Evolutionary conservation across 2,113 vertebrate genomes (phyloP).

Genomic region (Bombycilla garrulus): DNA sequence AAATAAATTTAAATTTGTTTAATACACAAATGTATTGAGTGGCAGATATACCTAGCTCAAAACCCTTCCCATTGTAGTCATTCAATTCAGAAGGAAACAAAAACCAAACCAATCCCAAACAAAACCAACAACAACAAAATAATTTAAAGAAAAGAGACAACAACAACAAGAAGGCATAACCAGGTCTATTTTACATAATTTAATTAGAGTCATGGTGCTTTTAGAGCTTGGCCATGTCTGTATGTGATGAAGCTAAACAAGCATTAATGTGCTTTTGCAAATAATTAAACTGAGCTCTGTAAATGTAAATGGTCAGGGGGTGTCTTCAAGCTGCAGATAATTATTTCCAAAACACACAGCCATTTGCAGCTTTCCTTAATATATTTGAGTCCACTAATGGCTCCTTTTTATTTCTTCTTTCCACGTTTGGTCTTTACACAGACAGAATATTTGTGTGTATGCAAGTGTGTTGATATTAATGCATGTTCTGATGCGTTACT

Average conservation of each 20-base stretch:
- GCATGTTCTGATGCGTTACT: not conserved
- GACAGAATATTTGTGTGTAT: not conserved
- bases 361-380: not conserved
- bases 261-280: not conserved
- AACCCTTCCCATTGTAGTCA: not conserved
- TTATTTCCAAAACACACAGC: not conserved
- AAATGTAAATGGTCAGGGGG: not conserved
- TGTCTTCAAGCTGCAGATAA: not conserved
- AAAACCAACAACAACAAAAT: not conserved
- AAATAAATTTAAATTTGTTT: not conserved
- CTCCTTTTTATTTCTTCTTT: not conserved
- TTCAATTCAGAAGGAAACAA: not conserved
- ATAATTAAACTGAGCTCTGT: not conserved
- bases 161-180: accelerated
- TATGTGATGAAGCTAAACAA: not conserved
- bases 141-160: not conserved
- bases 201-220: not conserved
- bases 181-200: not conserved
- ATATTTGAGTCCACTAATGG: not conserved
- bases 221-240: not conserved
- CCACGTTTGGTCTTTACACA: not conserved
- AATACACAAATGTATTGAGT: not conserved
- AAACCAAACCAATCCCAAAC: not conserved
- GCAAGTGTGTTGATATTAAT: not conserved
- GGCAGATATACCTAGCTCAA: not conserved